phyloP scores from a whole-genome alignment of 2,113 vertebrate genomes.

The Mobula hypostoma region DNA sequence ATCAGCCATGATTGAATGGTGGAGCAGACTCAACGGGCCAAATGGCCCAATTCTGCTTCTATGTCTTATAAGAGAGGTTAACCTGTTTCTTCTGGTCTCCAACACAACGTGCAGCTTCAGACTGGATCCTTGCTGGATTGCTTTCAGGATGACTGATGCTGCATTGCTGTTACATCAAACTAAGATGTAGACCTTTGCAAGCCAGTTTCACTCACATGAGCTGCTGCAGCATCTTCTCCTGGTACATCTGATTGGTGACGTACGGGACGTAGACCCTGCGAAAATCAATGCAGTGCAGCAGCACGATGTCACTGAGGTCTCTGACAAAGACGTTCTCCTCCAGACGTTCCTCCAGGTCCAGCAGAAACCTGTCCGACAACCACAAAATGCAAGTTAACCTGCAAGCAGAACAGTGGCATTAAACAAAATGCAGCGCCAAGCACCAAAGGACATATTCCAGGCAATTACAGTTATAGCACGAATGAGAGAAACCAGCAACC shows the following conservation, averaged over 20 bases:
- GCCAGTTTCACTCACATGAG: slow-evolving; percentile 53
- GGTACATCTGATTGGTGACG: slow-evolving; percentile 71
- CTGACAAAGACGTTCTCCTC: slow-evolving; percentile 51
- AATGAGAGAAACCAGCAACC: not conserved
- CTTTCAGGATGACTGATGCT: too few relatives aligned
- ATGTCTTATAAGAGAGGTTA: not conserved
- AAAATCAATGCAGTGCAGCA: slow-evolving; percentile 53
- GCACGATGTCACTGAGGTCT: slow-evolving; percentile 56
- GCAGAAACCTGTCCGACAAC: slow-evolving; percentile 55
- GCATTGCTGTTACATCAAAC: too few relatives aligned
- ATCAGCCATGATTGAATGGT: too few relatives aligned
- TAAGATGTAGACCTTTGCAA: not conserved
- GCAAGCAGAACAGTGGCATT: not conserved
- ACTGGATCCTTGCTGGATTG: not conserved
- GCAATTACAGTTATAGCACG: not conserved
- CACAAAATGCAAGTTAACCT: not conserved
- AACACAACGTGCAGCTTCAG: not conserved
- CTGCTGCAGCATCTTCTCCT: slow-evolving; percentile 57
- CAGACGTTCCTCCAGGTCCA: slow-evolving; percentile 57
- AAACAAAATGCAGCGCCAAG: not conserved
- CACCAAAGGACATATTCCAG: not conserved
- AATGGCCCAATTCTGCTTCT: too few relatives aligned
- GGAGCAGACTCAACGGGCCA: too few relatives aligned
- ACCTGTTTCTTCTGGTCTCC: not conserved
- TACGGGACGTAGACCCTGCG: slow-evolving; percentile 60